A percentile compares a stretch with the other conserved stretches of the same genome.
phyloP scores from a whole-genome alignment of 2,113 vertebrate genomes.

The Platysteira castanea region DNA sequence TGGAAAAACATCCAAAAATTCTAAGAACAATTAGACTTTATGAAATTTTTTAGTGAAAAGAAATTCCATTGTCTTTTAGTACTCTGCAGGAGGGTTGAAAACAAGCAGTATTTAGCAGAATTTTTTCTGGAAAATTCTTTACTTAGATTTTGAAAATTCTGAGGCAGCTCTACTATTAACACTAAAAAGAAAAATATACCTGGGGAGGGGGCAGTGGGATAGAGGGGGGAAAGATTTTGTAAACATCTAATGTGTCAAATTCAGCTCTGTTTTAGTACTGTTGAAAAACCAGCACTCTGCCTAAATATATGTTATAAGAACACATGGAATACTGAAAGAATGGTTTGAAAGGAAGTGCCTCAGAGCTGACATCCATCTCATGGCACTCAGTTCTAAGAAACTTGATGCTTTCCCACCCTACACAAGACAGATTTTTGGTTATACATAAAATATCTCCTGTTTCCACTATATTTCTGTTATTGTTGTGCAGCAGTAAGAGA shows the following conservation, averaged over 20 bases:
- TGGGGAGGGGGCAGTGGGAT: accelerated
- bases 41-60: neutral
- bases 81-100: neutral
- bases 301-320: neutral
- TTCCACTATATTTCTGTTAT: neutral
- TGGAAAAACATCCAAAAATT: neutral
- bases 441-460: neutral
- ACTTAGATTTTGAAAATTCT: neutral
- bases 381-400: neutral
- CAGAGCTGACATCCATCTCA: neutral
- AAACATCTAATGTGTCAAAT: neutral
- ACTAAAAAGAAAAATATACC: neutral
- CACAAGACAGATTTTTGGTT: neutral
- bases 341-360: neutral
- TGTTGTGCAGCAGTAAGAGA: neutral
- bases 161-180: neutral
- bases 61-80: neutral
- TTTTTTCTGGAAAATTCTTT: neutral
- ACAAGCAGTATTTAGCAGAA: neutral
- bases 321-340: neutral
- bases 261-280: neutral
- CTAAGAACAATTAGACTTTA: neutral
- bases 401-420: neutral
- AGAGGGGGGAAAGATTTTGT: neutral
- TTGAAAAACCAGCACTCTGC: neutral